Base-by-base conservation (phyloP, 2,797 vertebrate species). In the Clamator glandarius region DNA sequence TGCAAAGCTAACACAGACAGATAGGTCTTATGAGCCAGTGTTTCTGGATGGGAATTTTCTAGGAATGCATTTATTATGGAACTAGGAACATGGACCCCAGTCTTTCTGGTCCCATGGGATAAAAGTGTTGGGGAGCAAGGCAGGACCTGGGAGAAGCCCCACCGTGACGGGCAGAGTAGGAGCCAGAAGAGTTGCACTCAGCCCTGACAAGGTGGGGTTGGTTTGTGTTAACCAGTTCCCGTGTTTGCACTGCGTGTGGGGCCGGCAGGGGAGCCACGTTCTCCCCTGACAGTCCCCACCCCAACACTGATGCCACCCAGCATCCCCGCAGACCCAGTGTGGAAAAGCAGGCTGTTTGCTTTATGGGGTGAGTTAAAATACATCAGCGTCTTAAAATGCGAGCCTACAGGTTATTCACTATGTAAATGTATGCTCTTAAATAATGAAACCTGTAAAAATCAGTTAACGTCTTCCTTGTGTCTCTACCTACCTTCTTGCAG, bases 321-420 rank as follows among this genome's bases (percentile, higher is more conserved):
- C n/a, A 31, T 33, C 46, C 59, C 77, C 4, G 4, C 48, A 48
- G 35, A 50, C 4, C 66, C 1, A 0, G 42, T 0, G 0, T 24
- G 67, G 48, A 20, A 12, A 41, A 93, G 41, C 23, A 21, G 0
- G 0, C 8, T 58, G 6, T 54, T 64, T 70, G 58, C 46, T 44
- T 82, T 29, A 18, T 3, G 8, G 16, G 13, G 28, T 17, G 5
- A 16, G 6, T 10, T 48, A 7, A 8, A 57, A 52, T 20, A 69
- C 44, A 64, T 26, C 81, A 57, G 33, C 24, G n/a, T 15, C 62
- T 82, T 78, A 86, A 84, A 92, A 81, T 42, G 42, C 33, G 51
- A 69, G 33, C 82, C 52, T 73, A 39, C 35, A 48, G 50, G 68
- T 86, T 83, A 36, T 84, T 84, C 18, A 18, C 50, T 35, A 17